Evolutionary conservation across 2,888 invertebrate species (phyloP).

Genomic region (Parnassius mnemosyne): DNA sequence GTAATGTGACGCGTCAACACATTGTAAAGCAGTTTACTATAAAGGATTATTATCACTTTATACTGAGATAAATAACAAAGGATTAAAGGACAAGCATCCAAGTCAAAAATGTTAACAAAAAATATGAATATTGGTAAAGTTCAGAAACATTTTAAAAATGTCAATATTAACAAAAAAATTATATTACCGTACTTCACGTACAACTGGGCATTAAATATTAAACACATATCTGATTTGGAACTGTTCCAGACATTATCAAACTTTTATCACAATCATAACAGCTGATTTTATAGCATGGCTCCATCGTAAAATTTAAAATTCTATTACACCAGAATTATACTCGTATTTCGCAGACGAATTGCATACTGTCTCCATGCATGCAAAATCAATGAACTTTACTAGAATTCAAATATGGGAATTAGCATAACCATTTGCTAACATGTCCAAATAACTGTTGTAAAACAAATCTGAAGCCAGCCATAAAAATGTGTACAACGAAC

Average conservation of each 20-base stretch:
- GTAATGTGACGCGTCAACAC: too few relatives aligned
- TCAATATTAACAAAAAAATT: too few relatives aligned
- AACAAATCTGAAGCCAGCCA: slow-evolving; percentile 7
- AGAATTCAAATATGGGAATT: slow-evolving; percentile 4
- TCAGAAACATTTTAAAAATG: too few relatives aligned
- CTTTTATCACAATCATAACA: slow-evolving; percentile 1
- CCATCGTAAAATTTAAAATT: slow-evolving; percentile 21
- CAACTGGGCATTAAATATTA: too few relatives aligned
- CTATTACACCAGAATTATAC: slow-evolving; percentile 10
- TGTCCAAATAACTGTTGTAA: background rate
- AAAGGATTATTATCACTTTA: too few relatives aligned
- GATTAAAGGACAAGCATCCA: too few relatives aligned
- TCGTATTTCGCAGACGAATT: slow-evolving; percentile 12
- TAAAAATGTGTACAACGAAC: slow-evolving; percentile 6
- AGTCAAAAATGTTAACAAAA: too few relatives aligned
- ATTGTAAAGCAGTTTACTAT: too few relatives aligned
- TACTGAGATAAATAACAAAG: too few relatives aligned
- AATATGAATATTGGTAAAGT: too few relatives aligned
- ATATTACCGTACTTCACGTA: too few relatives aligned
- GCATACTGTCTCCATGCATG: background rate
- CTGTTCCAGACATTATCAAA: slow-evolving; percentile 6
- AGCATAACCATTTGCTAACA: slow-evolving; percentile 1
- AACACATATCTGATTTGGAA: too few relatives aligned
- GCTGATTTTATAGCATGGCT: slow-evolving; percentile 2
- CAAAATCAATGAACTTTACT: slow-evolving; percentile 2